Evolutionary conservation across 2,113 vertebrate species (phyloP).

Genomic region (Corapipo altera): DNA sequence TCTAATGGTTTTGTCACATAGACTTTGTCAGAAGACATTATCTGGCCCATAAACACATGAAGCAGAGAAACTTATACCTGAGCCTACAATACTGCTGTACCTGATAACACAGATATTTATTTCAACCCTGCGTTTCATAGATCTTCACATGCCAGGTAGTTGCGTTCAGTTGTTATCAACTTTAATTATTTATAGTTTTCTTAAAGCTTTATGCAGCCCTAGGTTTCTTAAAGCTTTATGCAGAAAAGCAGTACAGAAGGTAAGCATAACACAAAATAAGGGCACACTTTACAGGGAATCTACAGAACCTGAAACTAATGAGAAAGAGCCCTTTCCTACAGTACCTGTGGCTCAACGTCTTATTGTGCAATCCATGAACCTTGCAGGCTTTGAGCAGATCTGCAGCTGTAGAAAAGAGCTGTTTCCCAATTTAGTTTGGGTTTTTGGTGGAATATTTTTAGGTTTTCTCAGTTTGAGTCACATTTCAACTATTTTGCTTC

Average conservation of each 20-base stretch:
- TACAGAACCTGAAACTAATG: not conserved
- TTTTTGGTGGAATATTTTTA: not conserved
- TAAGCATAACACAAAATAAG: not conserved
- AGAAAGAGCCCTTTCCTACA: not conserved
- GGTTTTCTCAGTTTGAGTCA: not conserved
- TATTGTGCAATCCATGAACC: not conserved
- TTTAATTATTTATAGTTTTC: not conserved
- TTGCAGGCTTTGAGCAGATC: not conserved
- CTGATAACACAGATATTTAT: not conserved
- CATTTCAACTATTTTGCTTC: not conserved
- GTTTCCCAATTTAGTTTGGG: not conserved
- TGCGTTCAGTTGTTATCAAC: not conserved
- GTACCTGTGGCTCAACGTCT: not conserved
- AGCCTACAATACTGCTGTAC: not conserved
- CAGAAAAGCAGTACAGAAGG: not conserved
- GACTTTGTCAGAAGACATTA: not conserved
- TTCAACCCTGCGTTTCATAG: not conserved
- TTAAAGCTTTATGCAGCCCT: not conserved
- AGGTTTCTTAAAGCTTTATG: not conserved
- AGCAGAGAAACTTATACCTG: not conserved
- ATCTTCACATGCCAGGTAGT: not conserved
- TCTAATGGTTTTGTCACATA: not conserved
- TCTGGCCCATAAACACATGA: not conserved
- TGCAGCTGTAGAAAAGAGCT: not conserved
- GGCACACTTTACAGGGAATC: not conserved